Percentiles rank a stretch among this genome's conserved stretches.
Conservation (phyloP, 2,113 vertebrate species). For the Osmerus eperlanus region DNA sequence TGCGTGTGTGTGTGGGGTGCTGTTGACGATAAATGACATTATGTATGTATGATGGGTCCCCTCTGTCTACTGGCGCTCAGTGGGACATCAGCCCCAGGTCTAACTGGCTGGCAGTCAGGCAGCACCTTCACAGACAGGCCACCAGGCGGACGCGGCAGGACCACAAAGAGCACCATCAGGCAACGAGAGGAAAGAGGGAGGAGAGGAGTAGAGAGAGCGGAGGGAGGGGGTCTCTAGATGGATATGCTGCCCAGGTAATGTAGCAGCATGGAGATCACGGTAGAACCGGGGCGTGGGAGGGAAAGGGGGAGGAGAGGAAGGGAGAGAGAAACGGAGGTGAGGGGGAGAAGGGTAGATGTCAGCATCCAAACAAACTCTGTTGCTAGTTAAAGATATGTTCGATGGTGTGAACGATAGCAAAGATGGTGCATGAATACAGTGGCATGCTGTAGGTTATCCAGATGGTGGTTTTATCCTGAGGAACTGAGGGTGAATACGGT, state of each 20-base stretch:
- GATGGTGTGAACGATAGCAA: no score
- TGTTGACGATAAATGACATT: no score
- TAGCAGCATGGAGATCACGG: slow-evolving; percentile 12
- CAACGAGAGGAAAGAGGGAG: slow-evolving; percentile 1
- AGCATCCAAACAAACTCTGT: no score
- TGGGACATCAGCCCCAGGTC: slow-evolving; percentile 21
- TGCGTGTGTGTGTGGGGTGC: no score
- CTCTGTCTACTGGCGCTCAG: slow-evolving; percentile 9
- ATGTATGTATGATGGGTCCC: slow-evolving; percentile 36
- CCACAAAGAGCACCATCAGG: not conserved
- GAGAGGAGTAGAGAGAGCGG: not conserved
- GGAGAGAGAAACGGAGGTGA: not conserved
- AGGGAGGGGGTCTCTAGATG: not conserved
- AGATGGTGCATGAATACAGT: no score
- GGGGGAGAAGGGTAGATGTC: no score
- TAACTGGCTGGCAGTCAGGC: slow-evolving; percentile 24
- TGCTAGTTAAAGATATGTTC: no score
- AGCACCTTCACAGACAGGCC: not conserved
- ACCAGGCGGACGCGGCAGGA: no score
- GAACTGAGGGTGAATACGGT: no score
- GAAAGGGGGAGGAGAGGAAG: not conserved
- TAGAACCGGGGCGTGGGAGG: not conserved
- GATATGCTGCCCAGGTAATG: slow-evolving; percentile 26
- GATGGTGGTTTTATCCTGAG: no score
- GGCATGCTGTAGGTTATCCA: no score